phyloP scores from a whole-genome alignment of 2,888 invertebrate genomes.

The Luperina nickerlii region DNA sequence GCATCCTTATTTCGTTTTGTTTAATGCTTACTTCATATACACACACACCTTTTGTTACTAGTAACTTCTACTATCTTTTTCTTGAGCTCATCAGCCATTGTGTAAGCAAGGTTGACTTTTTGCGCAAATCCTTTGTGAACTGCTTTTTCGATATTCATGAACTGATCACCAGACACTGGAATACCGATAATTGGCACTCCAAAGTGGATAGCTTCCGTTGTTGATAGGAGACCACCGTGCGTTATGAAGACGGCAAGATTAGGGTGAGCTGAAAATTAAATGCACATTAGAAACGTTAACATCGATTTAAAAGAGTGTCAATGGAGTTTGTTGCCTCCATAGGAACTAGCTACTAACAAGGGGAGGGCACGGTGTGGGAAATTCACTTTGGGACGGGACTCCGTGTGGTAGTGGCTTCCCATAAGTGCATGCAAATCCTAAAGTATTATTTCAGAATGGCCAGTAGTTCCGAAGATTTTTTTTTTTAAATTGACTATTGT shows the following conservation, averaged over 20 bases:
- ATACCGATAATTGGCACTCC: conserved; percentile 74
- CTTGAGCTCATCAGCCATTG: conserved; percentile 66
- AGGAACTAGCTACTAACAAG: not conserved
- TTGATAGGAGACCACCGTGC: conserved; percentile 77
- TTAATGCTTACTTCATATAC: conserved; percentile 17
- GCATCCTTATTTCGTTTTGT: not conserved
- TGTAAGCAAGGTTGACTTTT: conserved; percentile 67
- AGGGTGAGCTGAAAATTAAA: conserved; percentile 69
- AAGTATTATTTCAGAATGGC: too few relatives aligned
- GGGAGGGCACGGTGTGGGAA: too few relatives aligned
- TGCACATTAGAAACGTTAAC: not conserved
- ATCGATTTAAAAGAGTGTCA: too few relatives aligned
- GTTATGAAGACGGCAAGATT: conserved; percentile 74
- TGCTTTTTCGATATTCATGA: conserved; percentile 69
- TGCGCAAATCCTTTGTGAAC: conserved; percentile 71
- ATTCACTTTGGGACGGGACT: too few relatives aligned
- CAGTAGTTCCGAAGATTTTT: too few relatives aligned
- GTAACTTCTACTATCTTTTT: conserved; percentile 67
- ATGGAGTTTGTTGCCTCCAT: not conserved
- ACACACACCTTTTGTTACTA: conserved; percentile 67
- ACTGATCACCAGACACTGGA: conserved; percentile 76
- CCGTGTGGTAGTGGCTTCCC: too few relatives aligned
- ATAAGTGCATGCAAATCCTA: too few relatives aligned
- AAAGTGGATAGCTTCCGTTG: conserved; percentile 73
- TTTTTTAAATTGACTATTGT: too few relatives aligned